These are phyloP conservation scores for Phalloptychus januarius DNA, from an alignment of 2,797 vertebrate species.

Conservation along the genomic window DNA sequence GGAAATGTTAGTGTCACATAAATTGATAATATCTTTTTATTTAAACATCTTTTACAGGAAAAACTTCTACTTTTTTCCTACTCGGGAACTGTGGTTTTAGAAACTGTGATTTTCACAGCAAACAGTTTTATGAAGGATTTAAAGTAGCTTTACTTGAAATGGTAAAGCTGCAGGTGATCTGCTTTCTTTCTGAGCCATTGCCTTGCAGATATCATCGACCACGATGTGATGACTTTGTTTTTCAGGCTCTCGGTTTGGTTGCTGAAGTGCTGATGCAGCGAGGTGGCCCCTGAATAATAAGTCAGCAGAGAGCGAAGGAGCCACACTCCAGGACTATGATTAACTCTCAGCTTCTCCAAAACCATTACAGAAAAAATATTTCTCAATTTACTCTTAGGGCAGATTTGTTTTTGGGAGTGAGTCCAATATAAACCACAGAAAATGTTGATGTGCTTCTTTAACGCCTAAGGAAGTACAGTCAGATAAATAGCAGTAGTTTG, in stretches of 20 bases:
- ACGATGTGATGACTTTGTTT: constrained; percentile 52
- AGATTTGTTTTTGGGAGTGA: constrained; percentile 34
- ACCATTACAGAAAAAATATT: constrained; percentile 68
- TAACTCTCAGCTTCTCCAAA: constrained; percentile 61
- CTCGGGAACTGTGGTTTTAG: background rate
- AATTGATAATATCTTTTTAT: no score
- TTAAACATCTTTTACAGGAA: background rate
- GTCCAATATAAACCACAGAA: constrained; percentile 64
- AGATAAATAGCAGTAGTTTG: constrained; percentile 60
- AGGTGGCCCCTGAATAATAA: constrained; percentile 52
- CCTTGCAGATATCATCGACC: constrained; percentile 38
- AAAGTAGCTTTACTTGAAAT: background rate
- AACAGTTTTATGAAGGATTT: background rate
- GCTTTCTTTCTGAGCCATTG: constrained; percentile 19
- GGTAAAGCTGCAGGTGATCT: constrained; percentile 1
- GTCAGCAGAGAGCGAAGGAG: constrained; percentile 34
- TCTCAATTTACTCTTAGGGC: constrained; percentile 65
- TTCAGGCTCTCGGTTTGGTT: constrained; percentile 18
- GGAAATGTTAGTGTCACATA: background rate
- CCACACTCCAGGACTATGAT: constrained; percentile 47
- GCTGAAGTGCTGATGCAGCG: constrained; percentile 44
- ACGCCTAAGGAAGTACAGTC: constrained; percentile 48
- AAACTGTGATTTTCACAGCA: background rate
- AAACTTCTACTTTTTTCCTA: background rate
- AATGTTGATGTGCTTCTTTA: constrained; percentile 8